phyloP scores from a whole-genome alignment of 2,797 vertebrate species.

The Lutjanus campechanus region DNA sequence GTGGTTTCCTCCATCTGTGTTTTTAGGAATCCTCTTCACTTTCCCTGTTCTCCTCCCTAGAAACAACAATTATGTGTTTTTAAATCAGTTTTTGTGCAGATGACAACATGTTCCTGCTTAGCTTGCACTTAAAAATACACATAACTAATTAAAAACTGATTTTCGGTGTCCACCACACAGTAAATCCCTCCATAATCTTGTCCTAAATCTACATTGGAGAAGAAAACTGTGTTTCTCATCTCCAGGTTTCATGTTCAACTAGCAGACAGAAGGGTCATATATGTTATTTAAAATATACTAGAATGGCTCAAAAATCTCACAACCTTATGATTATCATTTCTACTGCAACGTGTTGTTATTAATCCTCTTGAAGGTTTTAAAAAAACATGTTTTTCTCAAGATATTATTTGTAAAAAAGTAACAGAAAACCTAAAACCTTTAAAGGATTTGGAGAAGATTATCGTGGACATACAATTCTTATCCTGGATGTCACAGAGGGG shows the following conservation, averaged over 20 bases:
- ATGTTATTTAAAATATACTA: slow-evolving; percentile 65
- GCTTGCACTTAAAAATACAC: slow-evolving; percentile 69
- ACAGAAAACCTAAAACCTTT: slow-evolving; percentile 75
- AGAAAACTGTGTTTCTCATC: slow-evolving; percentile 77
- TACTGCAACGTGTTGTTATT: slow-evolving; percentile 61
- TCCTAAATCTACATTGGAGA: slow-evolving; percentile 70
- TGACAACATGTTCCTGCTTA: slow-evolving; percentile 71
- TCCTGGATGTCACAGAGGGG: slow-evolving; percentile 35
- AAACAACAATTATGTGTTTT: slow-evolving; percentile 72
- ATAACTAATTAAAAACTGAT: slow-evolving; percentile 74
- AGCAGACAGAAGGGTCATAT: slow-evolving; percentile 52
- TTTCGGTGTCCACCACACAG: slow-evolving; percentile 54
- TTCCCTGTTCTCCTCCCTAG: slow-evolving; percentile 50
- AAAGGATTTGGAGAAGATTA: slow-evolving; percentile 82
- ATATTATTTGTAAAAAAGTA: slow-evolving; percentile 72
- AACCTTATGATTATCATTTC: slow-evolving; percentile 62
- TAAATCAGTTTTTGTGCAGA: slow-evolving; percentile 62
- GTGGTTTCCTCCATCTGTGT: slow-evolving; percentile 53
- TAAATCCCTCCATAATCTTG: slow-evolving; percentile 81
- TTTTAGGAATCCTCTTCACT: slow-evolving; percentile 63
- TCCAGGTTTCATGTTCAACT: slow-evolving; percentile 70
- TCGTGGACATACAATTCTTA: slow-evolving; percentile 52
- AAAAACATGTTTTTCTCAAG: slow-evolving; percentile 80
- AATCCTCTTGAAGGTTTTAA: slow-evolving; percentile 70
- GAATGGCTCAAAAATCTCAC: slow-evolving; percentile 67